Conservation (phyloP, 2,797 vertebrate species). For the Muraenolepis orangiensis region DNA sequence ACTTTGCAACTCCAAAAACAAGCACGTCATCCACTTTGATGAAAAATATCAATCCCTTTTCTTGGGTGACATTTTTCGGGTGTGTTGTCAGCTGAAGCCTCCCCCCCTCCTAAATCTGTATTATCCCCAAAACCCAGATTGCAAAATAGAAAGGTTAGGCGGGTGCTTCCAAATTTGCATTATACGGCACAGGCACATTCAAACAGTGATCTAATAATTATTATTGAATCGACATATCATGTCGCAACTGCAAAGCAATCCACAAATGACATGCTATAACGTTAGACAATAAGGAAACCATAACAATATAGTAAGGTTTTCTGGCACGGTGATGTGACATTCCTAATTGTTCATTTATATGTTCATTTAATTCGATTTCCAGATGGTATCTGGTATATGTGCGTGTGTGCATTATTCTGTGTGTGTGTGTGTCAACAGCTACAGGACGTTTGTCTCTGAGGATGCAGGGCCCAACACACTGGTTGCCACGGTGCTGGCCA, state of each 20-base stretch:
- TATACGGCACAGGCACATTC: neutral
- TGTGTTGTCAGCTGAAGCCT: neutral
- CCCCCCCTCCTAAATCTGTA: too few relatives aligned
- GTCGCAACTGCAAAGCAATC: neutral
- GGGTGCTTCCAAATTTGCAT: neutral
- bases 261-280: neutral
- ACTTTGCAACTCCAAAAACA: too few relatives aligned
- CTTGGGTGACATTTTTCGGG: neutral
- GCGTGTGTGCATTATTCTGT: neutral
- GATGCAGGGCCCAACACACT: conserved; percentile 86
- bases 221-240: neutral
- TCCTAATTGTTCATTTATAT: too few relatives aligned
- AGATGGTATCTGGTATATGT: neutral
- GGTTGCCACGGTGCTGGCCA: conserved; percentile 83
- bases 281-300: neutral
- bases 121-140: neutral
- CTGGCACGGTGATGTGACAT: neutral
- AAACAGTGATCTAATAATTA: neutral
- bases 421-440: conserved; percentile 66
- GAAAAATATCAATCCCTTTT: neutral
- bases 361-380: neutral
- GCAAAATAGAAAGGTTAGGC: too few relatives aligned
- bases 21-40: neutral
- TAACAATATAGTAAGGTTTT: neutral
- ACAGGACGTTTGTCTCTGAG: conserved; percentile 87